Conservation (phyloP, 2,113 vertebrate genomes). For the Orcinus orca region DNA sequence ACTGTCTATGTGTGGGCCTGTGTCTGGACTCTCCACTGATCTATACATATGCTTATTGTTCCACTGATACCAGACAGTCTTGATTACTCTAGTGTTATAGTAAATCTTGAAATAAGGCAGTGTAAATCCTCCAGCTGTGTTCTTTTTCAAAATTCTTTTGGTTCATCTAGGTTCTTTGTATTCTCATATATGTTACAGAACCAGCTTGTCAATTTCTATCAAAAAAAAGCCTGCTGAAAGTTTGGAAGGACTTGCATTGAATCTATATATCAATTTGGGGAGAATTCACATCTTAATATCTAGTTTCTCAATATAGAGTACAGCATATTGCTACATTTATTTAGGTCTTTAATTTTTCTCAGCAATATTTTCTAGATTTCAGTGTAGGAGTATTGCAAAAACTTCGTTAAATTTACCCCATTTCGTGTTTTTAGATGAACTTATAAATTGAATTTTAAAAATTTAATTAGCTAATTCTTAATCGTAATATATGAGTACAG, state of each 20-base stretch:
- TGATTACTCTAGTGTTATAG: not conserved
- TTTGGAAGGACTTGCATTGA: not conserved
- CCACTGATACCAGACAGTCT: not conserved
- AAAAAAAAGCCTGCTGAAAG: not conserved
- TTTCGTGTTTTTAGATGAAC: not conserved
- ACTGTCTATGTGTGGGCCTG: not conserved
- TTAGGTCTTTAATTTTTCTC: constrained; percentile 1
- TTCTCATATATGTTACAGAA: not conserved
- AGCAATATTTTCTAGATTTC: not conserved
- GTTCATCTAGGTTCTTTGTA: not conserved
- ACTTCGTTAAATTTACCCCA: not conserved
- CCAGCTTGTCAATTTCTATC: not conserved
- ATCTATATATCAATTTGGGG: not conserved
- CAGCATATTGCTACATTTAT: not conserved
- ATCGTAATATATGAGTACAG: not conserved
- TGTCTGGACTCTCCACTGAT: not conserved
- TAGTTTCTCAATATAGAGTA: not conserved
- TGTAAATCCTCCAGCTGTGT: not conserved
- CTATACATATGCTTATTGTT: not conserved
- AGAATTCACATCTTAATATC: not conserved
- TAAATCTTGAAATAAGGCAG: not conserved
- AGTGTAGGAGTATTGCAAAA: not conserved
- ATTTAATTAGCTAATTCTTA: not conserved
- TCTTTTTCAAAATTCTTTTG: not conserved
- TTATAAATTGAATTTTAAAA: not conserved